These are phyloP conservation scores for Meloidogyne exigua DNA, from an alignment of 1,140 invertebrate genomes.

Conservation along the genomic window DNA sequence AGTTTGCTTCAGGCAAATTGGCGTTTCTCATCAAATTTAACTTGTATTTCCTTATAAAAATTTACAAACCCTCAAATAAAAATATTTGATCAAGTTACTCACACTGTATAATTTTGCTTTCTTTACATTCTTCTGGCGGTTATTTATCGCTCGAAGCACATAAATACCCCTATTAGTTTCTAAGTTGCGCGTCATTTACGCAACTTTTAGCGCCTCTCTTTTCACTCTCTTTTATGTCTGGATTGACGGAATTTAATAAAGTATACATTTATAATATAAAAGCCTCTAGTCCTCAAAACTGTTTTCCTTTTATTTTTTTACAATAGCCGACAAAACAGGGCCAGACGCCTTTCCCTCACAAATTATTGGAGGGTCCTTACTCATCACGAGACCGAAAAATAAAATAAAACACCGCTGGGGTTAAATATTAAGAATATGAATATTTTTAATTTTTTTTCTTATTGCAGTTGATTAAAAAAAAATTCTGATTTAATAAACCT, in stretches of 20 bases:
- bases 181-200: background rate
- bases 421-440: background rate
- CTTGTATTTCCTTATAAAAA: background rate
- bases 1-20: background rate
- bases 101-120: background rate
- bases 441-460: too few species aligned
- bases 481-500: background rate
- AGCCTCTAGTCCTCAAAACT: background rate
- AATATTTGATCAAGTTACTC: slow-evolving; percentile 2
- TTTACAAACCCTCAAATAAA: background rate
- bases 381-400: background rate
- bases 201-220: slow-evolving; percentile 1
- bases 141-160: background rate
- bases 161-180: slow-evolving; percentile 1
- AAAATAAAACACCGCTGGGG: background rate
- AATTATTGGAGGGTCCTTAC: background rate
- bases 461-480: background rate
- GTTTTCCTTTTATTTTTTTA: background rate
- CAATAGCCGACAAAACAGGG: background rate
- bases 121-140: background rate
- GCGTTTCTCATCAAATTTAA: background rate
- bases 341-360: background rate
- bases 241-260: background rate
- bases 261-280: background rate
- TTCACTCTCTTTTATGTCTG: background rate